Percentiles rank a stretch among this genome's conserved stretches.
These are phyloP conservation scores for Callosobruchus maculatus DNA, from an alignment of 2,888 invertebrate species.

Conservation along the genomic window DNA sequence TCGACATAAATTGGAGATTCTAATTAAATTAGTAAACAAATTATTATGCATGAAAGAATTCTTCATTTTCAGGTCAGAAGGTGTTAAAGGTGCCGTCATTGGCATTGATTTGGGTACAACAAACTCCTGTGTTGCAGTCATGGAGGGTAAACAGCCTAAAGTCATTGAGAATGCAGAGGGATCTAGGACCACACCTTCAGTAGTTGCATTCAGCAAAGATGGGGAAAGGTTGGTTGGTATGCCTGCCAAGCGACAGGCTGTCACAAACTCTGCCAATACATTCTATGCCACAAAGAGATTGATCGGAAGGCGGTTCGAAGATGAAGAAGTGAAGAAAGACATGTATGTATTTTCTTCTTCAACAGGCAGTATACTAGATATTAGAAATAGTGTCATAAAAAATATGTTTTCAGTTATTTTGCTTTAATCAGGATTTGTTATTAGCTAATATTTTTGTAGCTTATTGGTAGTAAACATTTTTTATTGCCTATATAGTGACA, in stretches of 20 bases:
- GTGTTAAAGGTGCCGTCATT: slow-evolving; percentile 93
- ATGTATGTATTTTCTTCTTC: no score
- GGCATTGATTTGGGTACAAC: slow-evolving; percentile 99
- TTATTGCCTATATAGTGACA: no score
- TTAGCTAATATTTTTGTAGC: no score
- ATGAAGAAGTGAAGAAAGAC: slow-evolving; percentile 96
- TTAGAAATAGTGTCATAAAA: no score
- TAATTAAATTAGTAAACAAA: no score
- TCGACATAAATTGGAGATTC: no score
- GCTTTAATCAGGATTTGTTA: no score
- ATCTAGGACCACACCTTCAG: slow-evolving; percentile 95
- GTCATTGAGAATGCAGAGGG: slow-evolving; percentile 96
- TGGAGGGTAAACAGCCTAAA: slow-evolving; percentile 98
- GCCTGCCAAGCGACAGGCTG: slow-evolving; percentile 97
- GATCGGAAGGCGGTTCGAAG: slow-evolving; percentile 92
- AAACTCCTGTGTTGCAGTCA: slow-evolving; percentile 98
- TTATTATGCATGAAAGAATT: not conserved
- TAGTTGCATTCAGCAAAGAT: slow-evolving; percentile 94
- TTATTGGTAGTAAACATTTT: no score
- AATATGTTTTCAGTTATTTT: no score
- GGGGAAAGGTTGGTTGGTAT: slow-evolving; percentile 94
- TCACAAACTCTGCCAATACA: slow-evolving; percentile 96
- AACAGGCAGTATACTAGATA: no score
- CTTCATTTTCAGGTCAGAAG: slow-evolving; percentile 66
- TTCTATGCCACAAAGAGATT: slow-evolving; percentile 97